Conservation (phyloP, 2,888 invertebrate genomes). For the Sphaerophoria rueppellii region DNA sequence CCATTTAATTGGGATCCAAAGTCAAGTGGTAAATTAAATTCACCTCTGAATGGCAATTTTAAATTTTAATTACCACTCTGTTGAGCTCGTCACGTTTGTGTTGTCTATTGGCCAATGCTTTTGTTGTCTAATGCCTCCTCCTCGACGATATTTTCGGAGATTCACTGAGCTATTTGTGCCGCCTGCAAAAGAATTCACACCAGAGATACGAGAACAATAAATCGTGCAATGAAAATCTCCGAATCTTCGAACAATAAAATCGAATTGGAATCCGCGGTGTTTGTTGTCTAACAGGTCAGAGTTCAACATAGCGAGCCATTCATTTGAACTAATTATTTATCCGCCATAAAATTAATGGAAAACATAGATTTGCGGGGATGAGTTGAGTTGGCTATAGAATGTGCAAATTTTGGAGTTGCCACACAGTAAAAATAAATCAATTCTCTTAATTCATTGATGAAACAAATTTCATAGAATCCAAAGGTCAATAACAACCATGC, state of each 20-base stretch:
- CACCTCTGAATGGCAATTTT: constrained; percentile 67
- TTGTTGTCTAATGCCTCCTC: background rate
- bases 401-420: background rate
- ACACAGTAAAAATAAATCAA: background rate
- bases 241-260: constrained; percentile 61
- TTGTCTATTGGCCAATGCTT: constrained; percentile 34
- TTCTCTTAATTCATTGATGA: too few species aligned
- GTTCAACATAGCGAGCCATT: constrained; percentile 46
- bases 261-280: constrained; percentile 62
- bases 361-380: background rate
- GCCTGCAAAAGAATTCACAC: too few species aligned
- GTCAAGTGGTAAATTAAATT: constrained; percentile 71
- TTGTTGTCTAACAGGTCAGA: constrained; percentile 66
- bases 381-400: background rate
- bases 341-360: constrained; percentile 18
- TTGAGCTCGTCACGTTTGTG: constrained; percentile 58
- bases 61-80: constrained; percentile 70
- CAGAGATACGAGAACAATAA: constrained; percentile 36
- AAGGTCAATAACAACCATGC: too few species aligned
- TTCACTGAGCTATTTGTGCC: background rate
- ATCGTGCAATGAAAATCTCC: constrained; percentile 59
- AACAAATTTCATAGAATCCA: too few species aligned
- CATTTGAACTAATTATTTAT: constrained; percentile 70
- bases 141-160: background rate
- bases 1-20: constrained; percentile 65